Conservation (phyloP, 2,888 invertebrate genomes). For the Ormyrus pomaceus region DNA sequence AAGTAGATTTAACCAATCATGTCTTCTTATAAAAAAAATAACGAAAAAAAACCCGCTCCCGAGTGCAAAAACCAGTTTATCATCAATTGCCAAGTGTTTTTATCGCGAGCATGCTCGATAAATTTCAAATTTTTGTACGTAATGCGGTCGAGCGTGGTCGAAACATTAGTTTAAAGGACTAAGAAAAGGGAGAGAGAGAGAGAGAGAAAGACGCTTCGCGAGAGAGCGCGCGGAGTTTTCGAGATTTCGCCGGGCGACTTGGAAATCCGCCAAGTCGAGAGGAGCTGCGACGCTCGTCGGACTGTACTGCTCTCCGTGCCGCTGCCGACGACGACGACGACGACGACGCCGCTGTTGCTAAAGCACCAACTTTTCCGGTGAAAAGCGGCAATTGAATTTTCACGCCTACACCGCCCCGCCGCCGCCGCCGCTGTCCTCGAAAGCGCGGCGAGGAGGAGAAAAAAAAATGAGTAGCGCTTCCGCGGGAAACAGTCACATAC, state of each 20-base stretch:
- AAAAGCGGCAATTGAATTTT: constrained; percentile 66
- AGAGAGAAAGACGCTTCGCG: background rate
- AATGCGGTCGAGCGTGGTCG: constrained; percentile 10
- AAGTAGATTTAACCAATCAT: too few species aligned
- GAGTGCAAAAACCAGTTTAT: background rate
- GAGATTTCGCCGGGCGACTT: constrained; percentile 60
- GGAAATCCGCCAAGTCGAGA: constrained; percentile 64
- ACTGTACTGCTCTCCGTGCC: constrained; percentile 14
- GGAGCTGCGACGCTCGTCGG: background rate
- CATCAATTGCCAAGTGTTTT: background rate
- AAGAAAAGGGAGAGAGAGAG: constrained; percentile 4
- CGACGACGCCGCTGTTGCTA: background rate
- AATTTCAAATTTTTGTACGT: constrained; percentile 27
- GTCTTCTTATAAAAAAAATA: too few species aligned
- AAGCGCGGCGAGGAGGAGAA: background rate
- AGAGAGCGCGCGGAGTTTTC: constrained; percentile 21
- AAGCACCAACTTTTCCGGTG: constrained; percentile 30
- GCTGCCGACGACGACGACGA: too few species aligned
- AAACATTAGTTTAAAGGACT: constrained; percentile 35
- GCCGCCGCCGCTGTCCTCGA: background rate
- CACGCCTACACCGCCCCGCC: constrained; percentile 41
- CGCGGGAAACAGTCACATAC: constrained; percentile 6
- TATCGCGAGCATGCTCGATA: background rate
- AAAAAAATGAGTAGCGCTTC: constrained; percentile 15
- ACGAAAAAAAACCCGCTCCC: too few species aligned